Conservation (phyloP, 2,888 invertebrate genomes). For the Parnassius mnemosyne region DNA sequence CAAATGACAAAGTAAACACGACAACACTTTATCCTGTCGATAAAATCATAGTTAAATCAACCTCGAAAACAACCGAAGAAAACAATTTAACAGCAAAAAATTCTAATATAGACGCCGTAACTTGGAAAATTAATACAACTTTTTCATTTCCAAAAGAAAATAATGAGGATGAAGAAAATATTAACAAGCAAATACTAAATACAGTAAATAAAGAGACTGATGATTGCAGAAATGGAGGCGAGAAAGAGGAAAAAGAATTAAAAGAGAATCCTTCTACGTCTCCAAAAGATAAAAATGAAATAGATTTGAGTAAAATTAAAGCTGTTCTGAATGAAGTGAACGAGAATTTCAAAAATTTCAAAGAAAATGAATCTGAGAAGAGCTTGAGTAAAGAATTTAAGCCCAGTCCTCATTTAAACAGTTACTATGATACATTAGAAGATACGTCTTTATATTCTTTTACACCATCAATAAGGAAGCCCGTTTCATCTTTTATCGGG, state of each 20-base stretch:
- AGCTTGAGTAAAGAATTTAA: constrained; percentile 53
- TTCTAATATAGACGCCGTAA: constrained; percentile 33
- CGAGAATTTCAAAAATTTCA: neutral
- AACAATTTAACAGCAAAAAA: constrained; percentile 29
- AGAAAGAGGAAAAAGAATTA: constrained; percentile 34
- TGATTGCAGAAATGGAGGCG: constrained; percentile 10
- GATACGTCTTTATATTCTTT: constrained; percentile 40
- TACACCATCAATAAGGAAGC: constrained; percentile 42
- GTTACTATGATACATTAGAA: constrained; percentile 60
- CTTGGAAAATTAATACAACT: constrained; percentile 56
- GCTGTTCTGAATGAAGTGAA: neutral
- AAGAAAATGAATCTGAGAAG: constrained; percentile 31
- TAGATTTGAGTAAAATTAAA: neutral
- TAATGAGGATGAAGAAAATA: constrained; percentile 32
- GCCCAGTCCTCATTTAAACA: constrained; percentile 76
- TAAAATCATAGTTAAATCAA: constrained; percentile 31
- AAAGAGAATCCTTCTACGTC: neutral
- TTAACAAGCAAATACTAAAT: constrained; percentile 24
- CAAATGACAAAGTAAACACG: constrained; percentile 40
- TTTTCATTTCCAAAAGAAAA: constrained; percentile 42
- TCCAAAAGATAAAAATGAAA: constrained; percentile 2
- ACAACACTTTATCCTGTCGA: constrained; percentile 60
- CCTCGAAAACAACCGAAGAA: constrained; percentile 18
- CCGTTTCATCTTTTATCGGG: constrained; percentile 30
- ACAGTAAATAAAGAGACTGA: no score